Percentiles rank a stretch among this genome's conserved stretches.
These are phyloP conservation scores for Zophobas atratus DNA, from an alignment of 1,140 invertebrate genomes.

Conservation along the genomic window DNA sequence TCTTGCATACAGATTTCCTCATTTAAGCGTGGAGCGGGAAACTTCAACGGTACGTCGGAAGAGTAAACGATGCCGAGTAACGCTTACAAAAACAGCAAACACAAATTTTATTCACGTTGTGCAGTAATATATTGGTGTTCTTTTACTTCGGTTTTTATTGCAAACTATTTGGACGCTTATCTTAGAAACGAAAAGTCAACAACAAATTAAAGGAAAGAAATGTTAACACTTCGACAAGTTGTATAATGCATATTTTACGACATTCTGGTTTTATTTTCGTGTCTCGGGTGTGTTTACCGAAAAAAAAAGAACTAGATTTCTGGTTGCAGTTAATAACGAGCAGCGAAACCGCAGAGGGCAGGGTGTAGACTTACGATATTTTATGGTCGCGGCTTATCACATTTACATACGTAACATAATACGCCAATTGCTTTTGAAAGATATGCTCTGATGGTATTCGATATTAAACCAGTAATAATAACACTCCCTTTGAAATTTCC, in stretches of 20 bases:
- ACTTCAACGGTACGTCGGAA: slow-evolving; percentile 14
- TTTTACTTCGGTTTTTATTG: no score
- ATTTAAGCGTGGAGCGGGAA: background rate
- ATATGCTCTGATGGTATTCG: slow-evolving; percentile 13
- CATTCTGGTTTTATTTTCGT: no score
- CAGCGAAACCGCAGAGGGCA: background rate
- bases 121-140: no score
- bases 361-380: slow-evolving; percentile 18
- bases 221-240: no score
- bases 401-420: slow-evolving; percentile 27
- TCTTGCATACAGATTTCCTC: slow-evolving; percentile 7
- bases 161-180: no score
- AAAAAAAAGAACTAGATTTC: no score
- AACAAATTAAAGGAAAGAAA: no score
- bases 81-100: background rate
- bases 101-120: no score
- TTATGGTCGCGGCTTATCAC: slow-evolving; percentile 20
- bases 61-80: background rate
- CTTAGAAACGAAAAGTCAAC: no score
- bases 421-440: slow-evolving; percentile 21
- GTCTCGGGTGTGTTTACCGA: no score
- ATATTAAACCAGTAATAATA: slow-evolving; percentile 5
- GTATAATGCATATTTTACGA: no score
- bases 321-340: background rate
- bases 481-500: background rate